Percentiles rank a stretch among this genome's conserved stretches.
phyloP scores from a whole-genome alignment of 2,888 invertebrate species.

The Prionchulus punctatus region DNA sequence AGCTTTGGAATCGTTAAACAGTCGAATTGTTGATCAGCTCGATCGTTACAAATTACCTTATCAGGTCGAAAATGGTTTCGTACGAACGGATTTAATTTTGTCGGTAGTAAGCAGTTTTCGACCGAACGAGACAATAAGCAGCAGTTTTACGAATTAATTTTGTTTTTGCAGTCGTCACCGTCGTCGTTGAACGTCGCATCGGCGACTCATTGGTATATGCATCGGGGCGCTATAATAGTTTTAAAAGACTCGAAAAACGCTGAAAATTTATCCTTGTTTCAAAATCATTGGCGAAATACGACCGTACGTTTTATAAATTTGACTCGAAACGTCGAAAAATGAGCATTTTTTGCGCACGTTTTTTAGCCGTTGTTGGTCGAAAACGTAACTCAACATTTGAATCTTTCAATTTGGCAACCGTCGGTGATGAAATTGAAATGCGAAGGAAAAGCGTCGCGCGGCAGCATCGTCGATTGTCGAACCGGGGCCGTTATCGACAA shows the following conservation, averaged over 20 bases:
- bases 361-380: background rate
- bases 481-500: background rate
- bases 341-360: background rate
- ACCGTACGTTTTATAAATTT: too few relatives aligned
- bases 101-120: too few relatives aligned
- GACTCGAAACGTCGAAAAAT: background rate
- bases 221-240: background rate
- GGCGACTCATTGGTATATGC: background rate
- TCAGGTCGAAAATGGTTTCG: too few relatives aligned
- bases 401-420: background rate
- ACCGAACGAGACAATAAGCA: too few relatives aligned
- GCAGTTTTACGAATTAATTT: too few relatives aligned
- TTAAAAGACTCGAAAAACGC: background rate
- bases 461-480: conserved; percentile 9
- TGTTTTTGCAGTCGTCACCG: too few relatives aligned
- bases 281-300: conserved; percentile 9
- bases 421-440: background rate
- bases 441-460: background rate
- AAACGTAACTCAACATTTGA: background rate
- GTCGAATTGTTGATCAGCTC: background rate
- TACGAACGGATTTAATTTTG: too few relatives aligned
- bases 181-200: too few relatives aligned
- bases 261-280: background rate
- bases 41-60: background rate
- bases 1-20: background rate